These are phyloP conservation scores for Elymnias hypermnestra DNA, from an alignment of 1,140 invertebrate genomes.

Conservation along the genomic window DNA sequence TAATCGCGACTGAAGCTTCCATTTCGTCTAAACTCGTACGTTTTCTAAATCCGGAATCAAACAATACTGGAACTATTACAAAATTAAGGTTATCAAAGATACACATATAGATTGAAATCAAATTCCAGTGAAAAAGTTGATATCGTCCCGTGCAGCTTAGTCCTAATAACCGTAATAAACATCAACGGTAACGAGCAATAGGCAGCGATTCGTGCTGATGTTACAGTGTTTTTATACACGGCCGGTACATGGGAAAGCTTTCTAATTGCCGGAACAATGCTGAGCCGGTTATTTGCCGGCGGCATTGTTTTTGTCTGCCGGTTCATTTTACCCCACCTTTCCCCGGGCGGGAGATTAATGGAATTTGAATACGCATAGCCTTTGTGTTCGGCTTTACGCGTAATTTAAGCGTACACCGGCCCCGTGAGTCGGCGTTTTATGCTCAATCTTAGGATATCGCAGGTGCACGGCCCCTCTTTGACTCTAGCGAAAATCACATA, in stretches of 20 bases:
- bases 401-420: slow-evolving; percentile 68
- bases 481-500: slow-evolving; percentile 52
- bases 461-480: slow-evolving; percentile 49
- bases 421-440: slow-evolving; percentile 64
- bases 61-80: no score
- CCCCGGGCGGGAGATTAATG: slow-evolving; percentile 69
- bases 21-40: no score
- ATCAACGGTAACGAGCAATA: slow-evolving; percentile 74
- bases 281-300: slow-evolving; percentile 73
- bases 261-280: slow-evolving; percentile 76
- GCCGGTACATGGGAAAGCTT: slow-evolving; percentile 74
- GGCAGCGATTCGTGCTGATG: slow-evolving; percentile 74
- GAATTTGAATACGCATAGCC: slow-evolving; percentile 75
- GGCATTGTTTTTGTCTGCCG: slow-evolving; percentile 74
- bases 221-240: slow-evolving; percentile 75
- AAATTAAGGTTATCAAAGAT: no score
- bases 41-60: neutral
- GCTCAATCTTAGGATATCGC: slow-evolving; percentile 54
- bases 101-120: slow-evolving; percentile 34
- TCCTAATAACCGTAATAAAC: slow-evolving; percentile 74
- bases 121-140: slow-evolving; percentile 50
- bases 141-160: slow-evolving; percentile 64
- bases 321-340: slow-evolving; percentile 71
- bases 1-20: no score
- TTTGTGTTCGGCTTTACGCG: slow-evolving; percentile 74